Evolutionary conservation across 1,140 invertebrate species (phyloP).

Genomic region (Cherax destructor): DNA sequence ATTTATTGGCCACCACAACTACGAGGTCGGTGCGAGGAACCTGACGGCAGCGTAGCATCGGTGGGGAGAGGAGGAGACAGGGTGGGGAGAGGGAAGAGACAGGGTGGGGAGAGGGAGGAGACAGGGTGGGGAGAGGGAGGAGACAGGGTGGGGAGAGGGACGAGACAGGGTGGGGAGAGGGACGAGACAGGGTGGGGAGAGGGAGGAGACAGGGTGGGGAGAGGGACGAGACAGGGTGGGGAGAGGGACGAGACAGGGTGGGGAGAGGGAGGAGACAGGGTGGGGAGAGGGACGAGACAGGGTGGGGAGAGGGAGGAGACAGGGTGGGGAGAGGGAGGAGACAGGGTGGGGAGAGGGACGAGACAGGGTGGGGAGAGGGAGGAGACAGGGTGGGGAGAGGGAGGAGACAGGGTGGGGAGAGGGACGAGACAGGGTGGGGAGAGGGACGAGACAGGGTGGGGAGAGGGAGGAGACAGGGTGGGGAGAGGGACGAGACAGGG

Average conservation of each 20-base stretch:
- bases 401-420: neutral
- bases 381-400: too few species aligned
- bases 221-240: neutral
- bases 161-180: neutral
- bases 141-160: too few species aligned
- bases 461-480: too few species aligned
- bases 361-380: neutral
- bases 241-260: neutral
- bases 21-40: too few species aligned
- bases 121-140: neutral
- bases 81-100: neutral
- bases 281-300: neutral
- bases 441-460: neutral
- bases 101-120: neutral
- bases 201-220: too few species aligned
- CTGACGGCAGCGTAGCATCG: neutral
- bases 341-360: neutral
- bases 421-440: too few species aligned
- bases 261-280: neutral
- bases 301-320: neutral
- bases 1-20: neutral
- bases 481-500: neutral
- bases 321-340: too few species aligned
- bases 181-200: neutral
- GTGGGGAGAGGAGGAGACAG: neutral